These are phyloP conservation scores for Eueremaeus valkanovi DNA, from an alignment of 2,888 invertebrate species.

Conservation along the genomic window DNA sequence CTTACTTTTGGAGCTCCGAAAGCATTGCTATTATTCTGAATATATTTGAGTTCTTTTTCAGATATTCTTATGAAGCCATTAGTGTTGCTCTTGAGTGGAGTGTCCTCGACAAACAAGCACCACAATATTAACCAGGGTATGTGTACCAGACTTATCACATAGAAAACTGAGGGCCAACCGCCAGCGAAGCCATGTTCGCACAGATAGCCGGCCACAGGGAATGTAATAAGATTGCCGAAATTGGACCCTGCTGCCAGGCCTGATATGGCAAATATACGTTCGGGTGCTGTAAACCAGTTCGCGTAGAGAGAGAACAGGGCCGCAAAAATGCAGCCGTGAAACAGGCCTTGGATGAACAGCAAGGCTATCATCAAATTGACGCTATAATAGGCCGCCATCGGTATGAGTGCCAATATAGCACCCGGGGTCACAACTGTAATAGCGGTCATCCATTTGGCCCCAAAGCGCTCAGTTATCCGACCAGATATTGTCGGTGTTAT, in stretches of 20 bases:
- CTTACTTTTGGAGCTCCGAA: conserved; percentile 9
- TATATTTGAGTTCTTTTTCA: background rate
- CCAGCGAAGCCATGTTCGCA: conserved; percentile 43
- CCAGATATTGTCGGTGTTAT: conserved; percentile 39
- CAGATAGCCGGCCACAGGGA: conserved; percentile 44
- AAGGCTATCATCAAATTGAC: conserved; percentile 20
- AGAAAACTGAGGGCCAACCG: conserved; percentile 47
- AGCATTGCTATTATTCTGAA: background rate
- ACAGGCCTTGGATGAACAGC: conserved; percentile 28
- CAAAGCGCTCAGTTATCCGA: conserved; percentile 49
- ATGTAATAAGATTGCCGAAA: conserved; percentile 27
- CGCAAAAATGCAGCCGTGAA: conserved; percentile 37
- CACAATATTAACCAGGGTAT: conserved; percentile 44
- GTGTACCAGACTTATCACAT: conserved; percentile 40
- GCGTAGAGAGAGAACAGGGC: conserved; percentile 61
- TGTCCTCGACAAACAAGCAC: conserved; percentile 39
- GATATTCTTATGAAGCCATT: background rate
- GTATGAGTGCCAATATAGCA: background rate
- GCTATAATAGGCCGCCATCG: conserved; percentile 63
- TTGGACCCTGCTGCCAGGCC: background rate
- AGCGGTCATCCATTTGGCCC: conserved; percentile 35
- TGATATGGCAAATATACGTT: conserved; percentile 29
- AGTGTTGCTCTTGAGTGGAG: conserved; percentile 39
- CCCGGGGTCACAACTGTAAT: conserved; percentile 8
- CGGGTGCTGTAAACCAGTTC: conserved; percentile 34